Evolutionary conservation across 2,797 vertebrate genomes (phyloP).

Genomic region (Scolopax rusticola): DNA sequence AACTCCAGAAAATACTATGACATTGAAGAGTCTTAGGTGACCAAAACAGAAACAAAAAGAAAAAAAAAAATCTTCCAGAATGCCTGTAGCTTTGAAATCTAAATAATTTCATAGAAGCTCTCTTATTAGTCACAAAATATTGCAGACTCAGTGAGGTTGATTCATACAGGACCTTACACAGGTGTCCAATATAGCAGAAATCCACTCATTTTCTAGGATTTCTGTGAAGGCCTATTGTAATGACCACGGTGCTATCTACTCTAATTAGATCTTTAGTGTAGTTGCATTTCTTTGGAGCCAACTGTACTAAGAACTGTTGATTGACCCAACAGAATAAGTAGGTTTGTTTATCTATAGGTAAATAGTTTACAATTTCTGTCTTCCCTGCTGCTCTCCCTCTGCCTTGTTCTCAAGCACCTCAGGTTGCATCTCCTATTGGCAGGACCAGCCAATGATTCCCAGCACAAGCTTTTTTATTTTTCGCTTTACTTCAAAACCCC

Average conservation of each 20-base stretch:
- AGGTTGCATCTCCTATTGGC: background rate
- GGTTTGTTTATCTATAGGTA: background rate
- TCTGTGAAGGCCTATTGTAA: background rate
- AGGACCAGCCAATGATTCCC: background rate
- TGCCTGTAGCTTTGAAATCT: background rate
- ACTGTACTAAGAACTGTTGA: background rate
- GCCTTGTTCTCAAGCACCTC: background rate
- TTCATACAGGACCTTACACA: background rate
- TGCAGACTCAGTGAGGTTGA: background rate
- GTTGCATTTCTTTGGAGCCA: background rate
- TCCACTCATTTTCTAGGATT: background rate
- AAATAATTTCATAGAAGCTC: background rate
- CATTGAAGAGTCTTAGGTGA: background rate
- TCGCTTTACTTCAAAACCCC: background rate
- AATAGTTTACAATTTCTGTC: background rate
- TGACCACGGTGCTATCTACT: background rate
- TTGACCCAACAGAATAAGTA: background rate
- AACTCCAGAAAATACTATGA: background rate
- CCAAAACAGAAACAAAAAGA: background rate
- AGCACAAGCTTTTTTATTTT: background rate
- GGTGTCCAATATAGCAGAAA: background rate
- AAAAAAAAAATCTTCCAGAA: background rate
- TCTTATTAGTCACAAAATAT: background rate
- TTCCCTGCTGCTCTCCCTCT: background rate
- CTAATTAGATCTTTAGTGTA: background rate